Evolutionary conservation across 2,797 vertebrate species (phyloP).

Genomic region (Sebastes steindachneri): DNA sequence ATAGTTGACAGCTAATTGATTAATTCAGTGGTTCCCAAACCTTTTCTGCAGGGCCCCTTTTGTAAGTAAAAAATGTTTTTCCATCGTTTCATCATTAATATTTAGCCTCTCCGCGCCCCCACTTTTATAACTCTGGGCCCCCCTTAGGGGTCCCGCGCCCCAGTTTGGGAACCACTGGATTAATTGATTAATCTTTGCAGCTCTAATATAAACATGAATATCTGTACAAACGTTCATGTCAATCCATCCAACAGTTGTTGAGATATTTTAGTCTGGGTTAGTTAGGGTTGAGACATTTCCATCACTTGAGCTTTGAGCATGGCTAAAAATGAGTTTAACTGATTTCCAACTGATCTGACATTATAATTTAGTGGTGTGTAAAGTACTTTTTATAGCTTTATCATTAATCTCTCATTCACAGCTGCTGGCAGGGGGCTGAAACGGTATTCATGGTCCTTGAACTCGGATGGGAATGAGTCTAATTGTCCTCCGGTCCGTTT

Average conservation of each 20-base stretch:
- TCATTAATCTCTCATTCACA: slow-evolving; percentile 13
- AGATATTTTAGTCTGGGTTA: background rate
- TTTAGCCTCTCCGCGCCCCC: no score
- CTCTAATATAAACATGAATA: no score
- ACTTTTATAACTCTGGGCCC: no score
- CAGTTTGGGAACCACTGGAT: no score
- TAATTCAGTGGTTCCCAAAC: no score
- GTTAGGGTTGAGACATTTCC: background rate
- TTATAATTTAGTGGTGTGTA: background rate
- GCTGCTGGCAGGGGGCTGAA: slow-evolving; percentile 21
- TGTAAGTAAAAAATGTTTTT: no score
- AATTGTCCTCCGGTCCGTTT: slow-evolving; percentile 17
- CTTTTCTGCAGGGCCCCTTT: no score
- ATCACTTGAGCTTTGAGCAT: background rate
- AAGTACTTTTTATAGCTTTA: background rate
- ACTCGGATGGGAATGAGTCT: background rate
- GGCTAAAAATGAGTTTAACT: background rate
- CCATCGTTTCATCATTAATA: no score
- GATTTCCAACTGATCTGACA: background rate
- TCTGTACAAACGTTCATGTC: background rate
- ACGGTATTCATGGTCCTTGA: slow-evolving; percentile 15
- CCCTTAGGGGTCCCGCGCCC: no score
- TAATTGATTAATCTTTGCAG: no score
- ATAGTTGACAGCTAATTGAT: no score
- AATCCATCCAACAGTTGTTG: background rate